These are phyloP conservation scores for Drosophila greeni DNA, from an alignment of 2,888 invertebrate genomes.

Conservation along the genomic window DNA sequence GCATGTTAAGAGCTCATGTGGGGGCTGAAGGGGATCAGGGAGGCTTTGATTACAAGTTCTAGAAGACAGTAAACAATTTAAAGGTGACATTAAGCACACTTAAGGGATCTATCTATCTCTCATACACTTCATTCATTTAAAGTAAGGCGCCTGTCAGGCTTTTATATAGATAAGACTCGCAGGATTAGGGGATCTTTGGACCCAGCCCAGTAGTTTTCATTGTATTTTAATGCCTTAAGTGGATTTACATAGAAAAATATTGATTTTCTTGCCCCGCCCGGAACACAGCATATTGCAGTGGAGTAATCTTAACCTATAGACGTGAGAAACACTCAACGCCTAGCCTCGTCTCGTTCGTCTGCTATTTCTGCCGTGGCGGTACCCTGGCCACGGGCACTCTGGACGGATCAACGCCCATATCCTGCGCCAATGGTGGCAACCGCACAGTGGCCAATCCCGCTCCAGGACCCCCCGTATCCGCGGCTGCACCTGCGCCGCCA, in stretches of 20 bases:
- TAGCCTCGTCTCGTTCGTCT: background rate
- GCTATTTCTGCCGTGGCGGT: conserved; percentile 37
- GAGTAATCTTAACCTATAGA: conserved; percentile 19
- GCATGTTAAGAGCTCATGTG: background rate
- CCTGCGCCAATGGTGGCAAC: conserved; percentile 40
- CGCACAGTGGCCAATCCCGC: conserved; percentile 46
- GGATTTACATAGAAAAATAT: conserved; percentile 31
- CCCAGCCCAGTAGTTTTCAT: conserved; percentile 2
- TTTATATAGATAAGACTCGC: background rate
- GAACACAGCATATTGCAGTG: conserved; percentile 21
- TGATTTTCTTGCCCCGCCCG: conserved; percentile 12
- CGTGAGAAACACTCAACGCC: background rate
- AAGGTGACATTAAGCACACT: background rate
- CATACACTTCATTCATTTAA: conserved; percentile 3
- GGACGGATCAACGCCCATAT: conserved; percentile 23
- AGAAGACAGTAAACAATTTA: background rate
- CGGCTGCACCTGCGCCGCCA: conserved; percentile 1
- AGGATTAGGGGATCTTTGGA: background rate
- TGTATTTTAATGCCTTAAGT: conserved; percentile 13
- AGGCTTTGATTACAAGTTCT: background rate
- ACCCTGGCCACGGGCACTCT: conserved; percentile 40
- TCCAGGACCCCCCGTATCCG: conserved; percentile 50
- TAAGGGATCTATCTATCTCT: too few species aligned
- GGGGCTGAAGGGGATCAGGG: background rate
- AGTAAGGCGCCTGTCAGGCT: background rate